Evolutionary conservation across 2,888 invertebrate species (phyloP), one percentile per base, ranked within the genome.

Genomic region (Halocaridina rubra): DNA sequence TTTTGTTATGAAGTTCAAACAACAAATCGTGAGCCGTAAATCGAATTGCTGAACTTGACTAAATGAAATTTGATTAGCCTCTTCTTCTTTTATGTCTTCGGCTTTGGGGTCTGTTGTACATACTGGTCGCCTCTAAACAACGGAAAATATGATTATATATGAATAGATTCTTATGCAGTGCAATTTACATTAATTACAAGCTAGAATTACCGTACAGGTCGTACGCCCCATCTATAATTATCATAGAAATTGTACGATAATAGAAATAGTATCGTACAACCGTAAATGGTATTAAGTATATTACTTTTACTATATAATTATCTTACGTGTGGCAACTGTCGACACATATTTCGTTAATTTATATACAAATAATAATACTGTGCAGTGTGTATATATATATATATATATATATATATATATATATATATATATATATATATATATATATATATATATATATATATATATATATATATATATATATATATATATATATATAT

Each of bases 401-500:
- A 33, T 72, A 33, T 72, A 33, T 72, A 33, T 72, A 19, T 72
- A 2, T 72, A 33, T 72, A 33, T 72, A 33, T 33, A 33, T 33
- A 33, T 72, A 33, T 72, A 30, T 33, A 71, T n/a, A 33, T 72
- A 33, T 72, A 33, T 72, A 33, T 72, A 33, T 33, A 33, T 33
- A 33, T 72, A 72, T 71, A 33, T 71, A 71, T 71, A 71, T 71
- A 71, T 71, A 71, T 33, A 71, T 71, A 71, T 71, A 71, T 71
- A 32, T 32, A 71, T 27, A 71, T 71, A 32, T 32, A 30, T 71
- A 71, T 71, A 32, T 29, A 71, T 30, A 32, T 71, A 30, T 71
- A 32, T 71, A 71, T 71, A 32, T 71, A 71, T 71, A 32, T 71
- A 71, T 71, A 69, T 71, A 71, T 71, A 71, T 71, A 71, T 71